Evolutionary conservation across 2,113 vertebrate species (phyloP).

Genomic region (Calidris pygmaea): DNA sequence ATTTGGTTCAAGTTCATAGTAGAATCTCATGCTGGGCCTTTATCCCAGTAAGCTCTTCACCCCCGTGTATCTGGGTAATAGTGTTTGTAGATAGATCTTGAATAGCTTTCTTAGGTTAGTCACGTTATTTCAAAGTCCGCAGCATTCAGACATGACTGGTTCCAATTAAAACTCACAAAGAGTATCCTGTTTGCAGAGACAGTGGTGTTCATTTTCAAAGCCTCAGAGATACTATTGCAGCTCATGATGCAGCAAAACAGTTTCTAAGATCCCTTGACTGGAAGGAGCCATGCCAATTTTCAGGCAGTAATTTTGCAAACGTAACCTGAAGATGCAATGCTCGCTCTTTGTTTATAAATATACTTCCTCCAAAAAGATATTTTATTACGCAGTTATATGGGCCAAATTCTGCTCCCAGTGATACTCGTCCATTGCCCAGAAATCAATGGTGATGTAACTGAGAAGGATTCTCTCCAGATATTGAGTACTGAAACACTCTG

Average conservation of each 20-base stretch:
- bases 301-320: constrained; percentile 53
- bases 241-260: constrained; percentile 63
- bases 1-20: constrained; percentile 38
- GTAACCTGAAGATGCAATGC: constrained; percentile 54
- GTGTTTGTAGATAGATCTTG: background rate
- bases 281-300: constrained; percentile 56
- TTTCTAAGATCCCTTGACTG: constrained; percentile 56
- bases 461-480: constrained; percentile 7
- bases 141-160: constrained; percentile 55
- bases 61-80: constrained; percentile 23
- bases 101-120: constrained; percentile 15
- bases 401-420: constrained; percentile 36
- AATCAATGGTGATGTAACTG: constrained; percentile 28
- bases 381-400: constrained; percentile 32
- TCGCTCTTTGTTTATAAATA: constrained; percentile 55
- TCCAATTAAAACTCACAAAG: constrained; percentile 68
- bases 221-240: constrained; percentile 71
- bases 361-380: constrained; percentile 55
- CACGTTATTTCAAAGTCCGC: constrained; percentile 57
- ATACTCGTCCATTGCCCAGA: background rate
- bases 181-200: constrained; percentile 70
- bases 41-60: constrained; percentile 49
- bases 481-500: constrained; percentile 19
- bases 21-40: constrained; percentile 50
- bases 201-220: constrained; percentile 71